These are phyloP conservation scores for Oriolus oriolus DNA, from an alignment of 2,113 vertebrate species.

Conservation along the genomic window DNA sequence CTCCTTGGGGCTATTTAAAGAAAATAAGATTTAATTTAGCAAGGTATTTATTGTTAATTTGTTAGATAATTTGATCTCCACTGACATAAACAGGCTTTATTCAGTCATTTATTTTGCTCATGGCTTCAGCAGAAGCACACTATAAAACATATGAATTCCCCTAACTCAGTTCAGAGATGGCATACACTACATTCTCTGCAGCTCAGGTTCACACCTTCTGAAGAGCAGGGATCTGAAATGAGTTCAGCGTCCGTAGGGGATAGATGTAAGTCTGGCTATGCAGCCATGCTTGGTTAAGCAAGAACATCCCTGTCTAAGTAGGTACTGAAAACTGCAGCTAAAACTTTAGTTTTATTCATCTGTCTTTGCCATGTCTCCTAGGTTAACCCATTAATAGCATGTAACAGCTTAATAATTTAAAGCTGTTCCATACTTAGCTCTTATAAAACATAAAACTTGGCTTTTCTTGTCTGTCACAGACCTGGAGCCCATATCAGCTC, in stretches of 20 bases:
- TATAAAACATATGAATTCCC: background rate
- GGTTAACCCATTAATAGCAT: background rate
- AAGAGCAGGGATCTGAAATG: background rate
- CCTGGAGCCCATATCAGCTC: background rate
- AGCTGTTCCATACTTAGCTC: background rate
- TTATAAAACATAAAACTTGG: background rate
- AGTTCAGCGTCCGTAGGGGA: rapidly evolving
- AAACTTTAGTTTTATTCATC: background rate
- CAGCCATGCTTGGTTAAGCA: background rate
- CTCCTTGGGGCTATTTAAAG: conserved; percentile 22
- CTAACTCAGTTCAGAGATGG: background rate
- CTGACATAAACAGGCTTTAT: background rate
- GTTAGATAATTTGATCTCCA: background rate
- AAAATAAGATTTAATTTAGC: conserved; percentile 40
- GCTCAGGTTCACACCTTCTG: background rate
- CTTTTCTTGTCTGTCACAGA: background rate
- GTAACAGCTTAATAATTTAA: background rate
- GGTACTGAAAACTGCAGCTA: background rate
- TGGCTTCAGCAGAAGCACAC: background rate
- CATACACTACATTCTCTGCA: background rate
- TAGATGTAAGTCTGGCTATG: background rate
- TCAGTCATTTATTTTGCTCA: background rate
- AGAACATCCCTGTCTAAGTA: background rate
- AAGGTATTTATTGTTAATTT: conserved; percentile 25
- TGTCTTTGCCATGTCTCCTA: background rate